Conservation (phyloP, 2,797 vertebrate genomes). For the Thunnus albacares region DNA sequence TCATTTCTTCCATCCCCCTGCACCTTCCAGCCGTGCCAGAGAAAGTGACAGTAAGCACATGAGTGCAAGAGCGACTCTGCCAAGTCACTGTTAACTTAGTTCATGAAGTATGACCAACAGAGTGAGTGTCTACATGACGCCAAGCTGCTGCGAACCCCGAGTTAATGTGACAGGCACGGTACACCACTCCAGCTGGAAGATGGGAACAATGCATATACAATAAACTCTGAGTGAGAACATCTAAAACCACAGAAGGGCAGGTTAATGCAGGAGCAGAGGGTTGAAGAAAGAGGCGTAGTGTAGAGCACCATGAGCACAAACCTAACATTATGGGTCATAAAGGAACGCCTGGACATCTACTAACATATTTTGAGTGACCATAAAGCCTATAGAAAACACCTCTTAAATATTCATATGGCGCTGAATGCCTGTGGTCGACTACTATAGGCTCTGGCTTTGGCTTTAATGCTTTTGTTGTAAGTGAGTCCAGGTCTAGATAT, state of each 20-base stretch:
- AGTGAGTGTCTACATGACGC: slow-evolving; percentile 56
- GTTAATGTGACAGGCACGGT: slow-evolving; percentile 56
- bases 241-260: slow-evolving; percentile 2
- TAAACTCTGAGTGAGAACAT: slow-evolving; percentile 40
- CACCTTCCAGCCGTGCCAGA: slow-evolving; percentile 29
- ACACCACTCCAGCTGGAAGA: slow-evolving; percentile 18
- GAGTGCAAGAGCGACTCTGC: slow-evolving; percentile 34
- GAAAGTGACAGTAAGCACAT: slow-evolving; percentile 47
- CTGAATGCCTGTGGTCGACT: slow-evolving; percentile 44
- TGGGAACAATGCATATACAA: slow-evolving; percentile 44
- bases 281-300: slow-evolving; percentile 1
- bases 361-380: slow-evolving; percentile 26
- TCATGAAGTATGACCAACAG: slow-evolving; percentile 54
- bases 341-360: slow-evolving; percentile 27
- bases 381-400: slow-evolving; percentile 53
- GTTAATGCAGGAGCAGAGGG: neutral
- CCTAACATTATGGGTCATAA: slow-evolving; percentile 23
- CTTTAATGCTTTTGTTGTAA: slow-evolving; percentile 62
- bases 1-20: slow-evolving; percentile 52
- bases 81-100: slow-evolving; percentile 51
- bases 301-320: slow-evolving; percentile 36
- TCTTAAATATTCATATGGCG: slow-evolving; percentile 36
- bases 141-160: slow-evolving; percentile 30
- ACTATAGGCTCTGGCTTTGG: slow-evolving; percentile 24
- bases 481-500: slow-evolving; percentile 62